Conservation (phyloP, 2,797 vertebrate genomes). For the Hozukius guyotensis region DNA sequence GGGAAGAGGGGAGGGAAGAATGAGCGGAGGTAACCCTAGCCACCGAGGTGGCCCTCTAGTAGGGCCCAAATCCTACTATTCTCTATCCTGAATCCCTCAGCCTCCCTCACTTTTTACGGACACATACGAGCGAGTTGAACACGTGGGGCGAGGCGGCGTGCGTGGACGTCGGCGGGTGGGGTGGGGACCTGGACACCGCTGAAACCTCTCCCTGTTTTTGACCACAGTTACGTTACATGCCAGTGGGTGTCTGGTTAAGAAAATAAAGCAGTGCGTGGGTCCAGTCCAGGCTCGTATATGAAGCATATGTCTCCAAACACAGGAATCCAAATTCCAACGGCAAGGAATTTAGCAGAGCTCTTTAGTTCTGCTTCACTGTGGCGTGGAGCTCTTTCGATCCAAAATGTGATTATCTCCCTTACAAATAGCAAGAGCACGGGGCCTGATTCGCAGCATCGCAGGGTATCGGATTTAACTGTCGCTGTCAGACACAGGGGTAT, state of each 20-base stretch:
- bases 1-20: slow-evolving; percentile 53
- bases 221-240: slow-evolving; percentile 61
- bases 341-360: slow-evolving; percentile 49
- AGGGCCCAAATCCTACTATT: slow-evolving; percentile 58
- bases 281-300: slow-evolving; percentile 52
- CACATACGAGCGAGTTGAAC: slow-evolving; percentile 19
- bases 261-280: slow-evolving; percentile 66
- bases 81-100: slow-evolving; percentile 48
- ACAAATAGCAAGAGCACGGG: slow-evolving; percentile 33
- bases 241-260: slow-evolving; percentile 61
- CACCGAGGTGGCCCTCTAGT: slow-evolving; percentile 75
- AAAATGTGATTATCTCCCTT: slow-evolving; percentile 57
- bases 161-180: slow-evolving; percentile 17
- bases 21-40: slow-evolving; percentile 77
- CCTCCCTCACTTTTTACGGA: slow-evolving; percentile 32
- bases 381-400: slow-evolving; percentile 29
- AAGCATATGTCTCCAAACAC: slow-evolving; percentile 66
- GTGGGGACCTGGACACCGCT: slow-evolving; percentile 37
- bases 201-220: slow-evolving; percentile 48
- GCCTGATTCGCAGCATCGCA: slow-evolving; percentile 25
- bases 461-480: slow-evolving; percentile 35
- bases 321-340: slow-evolving; percentile 59
- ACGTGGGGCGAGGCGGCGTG: slow-evolving; percentile 14
- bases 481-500: slow-evolving; percentile 34
- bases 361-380: slow-evolving; percentile 44